Evolutionary conservation across 1,140 invertebrate genomes (phyloP), one percentile per base, ranked within the genome.

Genomic region (Diorhabda carinulata): DNA sequence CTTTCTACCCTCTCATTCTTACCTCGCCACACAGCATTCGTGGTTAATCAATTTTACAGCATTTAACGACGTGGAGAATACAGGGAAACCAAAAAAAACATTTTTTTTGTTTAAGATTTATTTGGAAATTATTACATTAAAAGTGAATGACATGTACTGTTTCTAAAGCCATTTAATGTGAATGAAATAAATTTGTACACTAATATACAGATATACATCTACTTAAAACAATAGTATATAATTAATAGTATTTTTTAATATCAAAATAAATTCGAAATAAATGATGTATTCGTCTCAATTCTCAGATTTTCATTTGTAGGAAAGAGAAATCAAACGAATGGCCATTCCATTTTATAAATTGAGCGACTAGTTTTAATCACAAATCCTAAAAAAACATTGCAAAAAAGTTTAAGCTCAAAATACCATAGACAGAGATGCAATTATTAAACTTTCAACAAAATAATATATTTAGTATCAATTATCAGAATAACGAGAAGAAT

Each of bases 351-450:
- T 61, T 69, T 72, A 70, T 69, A 76, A 73, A 71, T 71, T 75
- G 72, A 70, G 68, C 73, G 77, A 78, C 77, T 78, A 78, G 77
- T 78, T 77, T 25, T 61, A 70, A 78, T 78, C 77, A 78, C 77
- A 76, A 74, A 77, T 74, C 72, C 73, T 77, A 78, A 72, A 67
- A 68, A 67, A 74, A 68, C 25, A 77, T 76, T 77, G 76, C 76
- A 75, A 72, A 69, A 70, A 67, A 60, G 40, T 41, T 40, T 8
- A 62, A 61, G 64, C 47, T 25, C 25, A 47, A 63, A 61, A 60
- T 47, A 56, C 58, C 59, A 42, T 43, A 57, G 57, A 57, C 57
- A 66, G 25, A 25, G 25, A 25, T 25, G 25, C 1, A 25, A 0
- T 25, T 25, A 25, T 25, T 25, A 25, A 25, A 25, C 25, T 25